These are phyloP conservation scores for Accipiter cooperii DNA, from an alignment of 2,113 vertebrate genomes.

Conservation along the genomic window DNA sequence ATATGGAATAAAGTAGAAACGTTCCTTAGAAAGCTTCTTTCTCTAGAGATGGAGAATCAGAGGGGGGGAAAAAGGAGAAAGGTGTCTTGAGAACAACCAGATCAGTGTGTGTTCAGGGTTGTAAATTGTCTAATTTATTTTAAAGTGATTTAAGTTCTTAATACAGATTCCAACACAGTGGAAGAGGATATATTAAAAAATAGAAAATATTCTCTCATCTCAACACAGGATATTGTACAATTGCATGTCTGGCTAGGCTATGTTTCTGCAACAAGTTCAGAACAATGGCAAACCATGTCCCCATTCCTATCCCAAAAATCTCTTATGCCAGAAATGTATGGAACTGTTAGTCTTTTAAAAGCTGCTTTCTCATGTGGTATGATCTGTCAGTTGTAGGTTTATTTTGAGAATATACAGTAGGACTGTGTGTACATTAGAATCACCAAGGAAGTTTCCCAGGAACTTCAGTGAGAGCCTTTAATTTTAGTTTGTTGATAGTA, in stretches of 20 bases:
- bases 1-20: neutral
- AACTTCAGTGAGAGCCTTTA: neutral
- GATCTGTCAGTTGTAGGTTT: neutral
- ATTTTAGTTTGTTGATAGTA: neutral
- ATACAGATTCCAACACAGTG: neutral
- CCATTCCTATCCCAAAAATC: neutral
- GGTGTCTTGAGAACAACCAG: neutral
- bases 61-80: neutral
- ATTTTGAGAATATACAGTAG: neutral
- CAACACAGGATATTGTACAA: neutral
- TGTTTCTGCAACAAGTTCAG: neutral
- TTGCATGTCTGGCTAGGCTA: neutral
- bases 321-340: neutral
- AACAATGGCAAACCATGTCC: neutral
- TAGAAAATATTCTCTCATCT: neutral
- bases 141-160: neutral
- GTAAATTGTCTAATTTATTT: neutral
- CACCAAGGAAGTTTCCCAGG: neutral
- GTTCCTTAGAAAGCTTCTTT: neutral
- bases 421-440: neutral
- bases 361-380: neutral
- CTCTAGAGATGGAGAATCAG: neutral
- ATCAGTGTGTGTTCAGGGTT: neutral
- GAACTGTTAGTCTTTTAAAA: neutral
- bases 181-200: neutral